A percentile compares a stretch with the other conserved stretches of the same genome.
These are phyloP conservation scores for Xestoiulus laeticollis DNA, from an alignment of 2,888 invertebrate species.

Conservation along the genomic window DNA sequence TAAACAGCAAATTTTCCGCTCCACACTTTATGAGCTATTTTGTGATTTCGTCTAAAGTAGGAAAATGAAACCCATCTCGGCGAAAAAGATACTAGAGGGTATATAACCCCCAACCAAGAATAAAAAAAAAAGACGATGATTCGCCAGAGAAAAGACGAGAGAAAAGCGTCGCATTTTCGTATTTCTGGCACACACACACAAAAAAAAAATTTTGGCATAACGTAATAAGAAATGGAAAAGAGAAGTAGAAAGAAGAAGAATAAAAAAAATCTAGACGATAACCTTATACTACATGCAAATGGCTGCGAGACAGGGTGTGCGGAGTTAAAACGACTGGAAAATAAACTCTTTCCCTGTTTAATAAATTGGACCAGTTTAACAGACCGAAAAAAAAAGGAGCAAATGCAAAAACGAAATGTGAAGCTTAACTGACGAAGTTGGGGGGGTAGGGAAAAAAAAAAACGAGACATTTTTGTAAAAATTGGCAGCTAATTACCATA, in stretches of 20 bases:
- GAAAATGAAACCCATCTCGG: slow-evolving; percentile 28
- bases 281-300: not conserved
- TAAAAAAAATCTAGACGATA: not conserved
- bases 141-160: not conserved
- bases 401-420: not conserved
- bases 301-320: not conserved
- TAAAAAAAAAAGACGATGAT: not conserved
- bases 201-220: not conserved
- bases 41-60: slow-evolving; percentile 34
- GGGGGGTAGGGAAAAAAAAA: not conserved
- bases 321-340: slow-evolving; percentile 19
- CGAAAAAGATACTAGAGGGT: slow-evolving; percentile 37
- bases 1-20: slow-evolving; percentile 37
- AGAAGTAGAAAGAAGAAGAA: not conserved
- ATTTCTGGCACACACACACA: not conserved
- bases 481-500: slow-evolving; percentile 33
- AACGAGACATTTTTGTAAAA: not conserved
- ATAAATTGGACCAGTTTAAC: slow-evolving; percentile 12
- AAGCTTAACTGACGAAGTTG: too few species aligned
- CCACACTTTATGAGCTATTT: slow-evolving; percentile 37
- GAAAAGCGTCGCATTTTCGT: not conserved
- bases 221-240: slow-evolving; percentile 28
- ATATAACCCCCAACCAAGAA: not conserved
- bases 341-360: not conserved
- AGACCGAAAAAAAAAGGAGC: not conserved